phyloP scores from a whole-genome alignment of 2,888 invertebrate genomes.

The Ochlodes sylvanus region DNA sequence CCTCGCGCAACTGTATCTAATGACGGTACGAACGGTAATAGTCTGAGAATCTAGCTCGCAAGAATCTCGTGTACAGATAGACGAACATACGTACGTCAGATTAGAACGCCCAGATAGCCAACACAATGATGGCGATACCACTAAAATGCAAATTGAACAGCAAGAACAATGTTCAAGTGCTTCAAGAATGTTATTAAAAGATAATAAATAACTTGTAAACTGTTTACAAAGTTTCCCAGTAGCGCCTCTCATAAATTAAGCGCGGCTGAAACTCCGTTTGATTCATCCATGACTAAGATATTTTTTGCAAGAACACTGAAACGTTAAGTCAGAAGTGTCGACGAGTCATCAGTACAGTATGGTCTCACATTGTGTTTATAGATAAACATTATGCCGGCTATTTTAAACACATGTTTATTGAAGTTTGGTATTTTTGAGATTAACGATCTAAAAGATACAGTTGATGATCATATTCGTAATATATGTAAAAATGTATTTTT shows the following conservation, averaged over 20 bases:
- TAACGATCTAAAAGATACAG: neutral
- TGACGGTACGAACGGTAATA: constrained; percentile 72
- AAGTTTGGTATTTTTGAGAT: neutral
- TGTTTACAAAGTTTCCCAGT: constrained; percentile 58
- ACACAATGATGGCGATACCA: constrained; percentile 72
- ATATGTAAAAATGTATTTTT: too few species aligned
- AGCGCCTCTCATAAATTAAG: constrained; percentile 61
- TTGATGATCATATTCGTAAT: too few species aligned
- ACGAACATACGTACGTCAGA: constrained; percentile 72
- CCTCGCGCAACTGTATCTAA: constrained; percentile 79
- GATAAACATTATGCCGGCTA: constrained; percentile 13
- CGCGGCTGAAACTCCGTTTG: constrained; percentile 53
- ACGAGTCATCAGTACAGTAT: constrained; percentile 55
- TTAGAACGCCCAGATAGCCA: constrained; percentile 70
- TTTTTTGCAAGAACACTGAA: constrained; percentile 60
- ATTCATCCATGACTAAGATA: constrained; percentile 73
- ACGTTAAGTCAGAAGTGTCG: constrained; percentile 43
- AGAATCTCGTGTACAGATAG: constrained; percentile 62
- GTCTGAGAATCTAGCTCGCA: constrained; percentile 75
- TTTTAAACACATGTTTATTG: constrained; percentile 18
- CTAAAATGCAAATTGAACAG: constrained; percentile 70
- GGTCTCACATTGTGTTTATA: constrained; percentile 23
- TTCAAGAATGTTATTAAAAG: constrained; percentile 51
- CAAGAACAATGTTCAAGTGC: constrained; percentile 55
- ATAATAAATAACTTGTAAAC: constrained; percentile 11